These are phyloP conservation scores for Suricata suricatta DNA, from an alignment of 2,113 vertebrate species.

Conservation along the genomic window DNA sequence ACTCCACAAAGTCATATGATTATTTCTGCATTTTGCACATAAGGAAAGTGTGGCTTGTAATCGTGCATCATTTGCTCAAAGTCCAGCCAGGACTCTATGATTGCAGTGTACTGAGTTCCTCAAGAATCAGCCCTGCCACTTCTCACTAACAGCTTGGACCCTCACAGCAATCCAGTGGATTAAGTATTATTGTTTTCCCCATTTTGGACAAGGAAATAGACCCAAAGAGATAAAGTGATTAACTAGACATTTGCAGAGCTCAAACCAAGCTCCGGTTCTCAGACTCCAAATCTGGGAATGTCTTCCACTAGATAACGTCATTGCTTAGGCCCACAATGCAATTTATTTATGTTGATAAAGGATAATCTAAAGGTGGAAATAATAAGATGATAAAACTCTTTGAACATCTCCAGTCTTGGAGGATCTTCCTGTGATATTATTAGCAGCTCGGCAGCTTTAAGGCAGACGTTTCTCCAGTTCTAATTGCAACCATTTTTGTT, in stretches of 20 bases:
- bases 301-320: constrained; percentile 21
- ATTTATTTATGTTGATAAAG: constrained; percentile 71
- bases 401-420: constrained; percentile 50
- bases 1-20: background rate
- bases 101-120: constrained; percentile 1
- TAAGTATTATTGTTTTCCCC: constrained; percentile 7
- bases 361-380: constrained; percentile 68
- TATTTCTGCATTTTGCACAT: constrained; percentile 32
- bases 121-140: background rate
- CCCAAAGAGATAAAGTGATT: constrained; percentile 45
- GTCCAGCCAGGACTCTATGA: background rate
- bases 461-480: constrained; percentile 39
- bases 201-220: constrained; percentile 40
- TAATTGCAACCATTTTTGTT: constrained; percentile 15
- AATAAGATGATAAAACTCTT: constrained; percentile 62
- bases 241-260: constrained; percentile 38
- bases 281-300: constrained; percentile 34
- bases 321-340: constrained; percentile 8
- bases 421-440: constrained; percentile 48
- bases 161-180: constrained; percentile 2
- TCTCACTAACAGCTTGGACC: background rate
- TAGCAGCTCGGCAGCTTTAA: constrained; percentile 37
- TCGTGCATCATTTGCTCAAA: background rate
- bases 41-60: background rate
- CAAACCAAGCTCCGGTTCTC: constrained; percentile 18